Evolutionary conservation across 2,888 invertebrate species (phyloP), one percentile per base, ranked within the genome.

Genomic region (Eupithecia inturbata): DNA sequence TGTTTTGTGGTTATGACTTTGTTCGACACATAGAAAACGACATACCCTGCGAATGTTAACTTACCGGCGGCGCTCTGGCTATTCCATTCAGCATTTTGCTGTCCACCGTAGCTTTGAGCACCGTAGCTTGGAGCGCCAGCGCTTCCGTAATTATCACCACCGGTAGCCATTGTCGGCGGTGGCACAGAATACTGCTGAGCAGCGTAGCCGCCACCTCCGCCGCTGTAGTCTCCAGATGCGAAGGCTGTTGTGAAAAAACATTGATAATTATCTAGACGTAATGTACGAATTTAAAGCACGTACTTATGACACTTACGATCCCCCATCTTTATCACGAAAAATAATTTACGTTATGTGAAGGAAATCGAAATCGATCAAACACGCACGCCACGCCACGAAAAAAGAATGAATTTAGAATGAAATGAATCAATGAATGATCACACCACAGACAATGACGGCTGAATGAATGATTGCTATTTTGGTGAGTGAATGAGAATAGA

Each of bases 161-260:
- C 88, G 68, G 92, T 88, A 78, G 89, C 84, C 83, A 92, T 86
- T 68, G 92, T 82, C 67, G 95, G 92, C 72, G 94, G 92, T 79
- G 95, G 92, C 85, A 94, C 89, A 71, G 95, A 90, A 88, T 95
- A 92, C 85, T 92, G 91, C 85, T 92, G 91, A 79, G 91, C 88
- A 45, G 92, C 89, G 83, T 93, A 92, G 71, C 93, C 91, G 71
- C 89, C 86, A 71, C 91, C 88, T 71, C 91, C 88, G 77, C 91
- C 87, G 77, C 90, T 87, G 82, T 94, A 90, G 87, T 93, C 93
- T 60, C 93, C 90, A 74, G 92, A 88, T 41, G 86, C 87, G 83
- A 90, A 91, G 72, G 90, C 91, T 91, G 79, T 41, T 39, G 26
- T 6, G 33, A 22, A 66, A 66, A 66, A 26, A 31, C 31, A 62